These are phyloP conservation scores for Hirundo rustica DNA, from an alignment of 2,797 vertebrate species.

Conservation along the genomic window DNA sequence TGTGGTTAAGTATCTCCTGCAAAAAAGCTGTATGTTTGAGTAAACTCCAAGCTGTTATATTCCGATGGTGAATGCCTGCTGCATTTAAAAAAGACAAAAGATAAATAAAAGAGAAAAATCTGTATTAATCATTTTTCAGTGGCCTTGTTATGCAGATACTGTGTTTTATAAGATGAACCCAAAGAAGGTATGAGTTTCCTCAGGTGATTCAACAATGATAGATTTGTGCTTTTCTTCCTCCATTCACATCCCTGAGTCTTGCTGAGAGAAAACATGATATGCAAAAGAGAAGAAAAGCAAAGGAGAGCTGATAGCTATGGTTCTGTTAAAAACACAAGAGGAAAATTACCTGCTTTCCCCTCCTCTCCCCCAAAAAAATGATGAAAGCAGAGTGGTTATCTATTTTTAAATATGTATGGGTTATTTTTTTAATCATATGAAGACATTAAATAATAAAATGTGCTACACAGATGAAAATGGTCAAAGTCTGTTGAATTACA, in stretches of 20 bases:
- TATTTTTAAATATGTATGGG: not conserved
- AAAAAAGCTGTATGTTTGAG: slow-evolving; percentile 42
- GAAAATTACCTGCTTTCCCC: not conserved
- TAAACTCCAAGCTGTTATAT: slow-evolving; percentile 41
- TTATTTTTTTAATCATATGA: not conserved
- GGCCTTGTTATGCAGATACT: slow-evolving; percentile 53
- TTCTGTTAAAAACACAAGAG: not conserved
- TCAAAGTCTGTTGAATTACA: not conserved
- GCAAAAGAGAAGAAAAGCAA: not conserved
- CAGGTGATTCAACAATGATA: not conserved
- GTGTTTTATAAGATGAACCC: not conserved
- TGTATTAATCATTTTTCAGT: slow-evolving; percentile 39
- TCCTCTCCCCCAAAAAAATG: not conserved
- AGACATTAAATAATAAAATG: not conserved
- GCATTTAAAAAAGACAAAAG: slow-evolving; percentile 37
- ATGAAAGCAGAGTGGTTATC: not conserved
- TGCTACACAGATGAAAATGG: not conserved
- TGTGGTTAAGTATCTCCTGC: slow-evolving; percentile 36
- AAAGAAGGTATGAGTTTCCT: slow-evolving; percentile 7
- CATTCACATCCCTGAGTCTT: not conserved
- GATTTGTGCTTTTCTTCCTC: not conserved
- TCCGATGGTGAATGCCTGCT: not conserved
- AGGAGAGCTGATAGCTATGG: not conserved
- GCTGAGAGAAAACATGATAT: not conserved
- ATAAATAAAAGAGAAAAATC: slow-evolving; percentile 60